Conservation (phyloP, 1,140 invertebrate genomes). For the Drosophila arawakana region DNA sequence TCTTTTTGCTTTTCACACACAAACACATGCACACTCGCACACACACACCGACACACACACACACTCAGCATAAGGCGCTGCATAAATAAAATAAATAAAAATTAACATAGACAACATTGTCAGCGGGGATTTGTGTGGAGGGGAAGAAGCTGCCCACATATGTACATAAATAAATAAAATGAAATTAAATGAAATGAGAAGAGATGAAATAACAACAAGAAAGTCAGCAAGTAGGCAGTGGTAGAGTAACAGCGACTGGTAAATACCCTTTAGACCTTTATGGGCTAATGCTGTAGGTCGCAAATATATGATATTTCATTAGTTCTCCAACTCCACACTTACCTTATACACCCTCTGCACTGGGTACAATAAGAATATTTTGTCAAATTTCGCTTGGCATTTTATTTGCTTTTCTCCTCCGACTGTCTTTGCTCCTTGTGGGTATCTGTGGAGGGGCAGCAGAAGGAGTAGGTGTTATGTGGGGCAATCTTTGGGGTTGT, state of each 20-base stretch:
- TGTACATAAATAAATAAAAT: slow-evolving; percentile 58
- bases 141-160: slow-evolving; percentile 30
- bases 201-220: slow-evolving; percentile 17
- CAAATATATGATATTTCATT: no score
- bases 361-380: slow-evolving; percentile 40
- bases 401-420: slow-evolving; percentile 55
- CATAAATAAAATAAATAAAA: slow-evolving; percentile 78
- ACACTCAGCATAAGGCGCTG: slow-evolving; percentile 36
- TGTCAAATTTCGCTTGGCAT: slow-evolving; percentile 55
- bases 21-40: slow-evolving; percentile 2
- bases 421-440: background rate
- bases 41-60: background rate
- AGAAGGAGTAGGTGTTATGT: background rate
- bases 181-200: slow-evolving; percentile 40
- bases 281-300: no score
- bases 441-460: background rate
- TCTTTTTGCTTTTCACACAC: background rate
- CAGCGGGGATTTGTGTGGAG: background rate
- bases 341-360: no score
- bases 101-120: slow-evolving; percentile 74
- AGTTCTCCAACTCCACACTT: no score
- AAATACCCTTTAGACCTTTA: background rate
- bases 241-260: background rate
- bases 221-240: background rate
- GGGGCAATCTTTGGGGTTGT: slow-evolving; percentile 5